A percentile compares a stretch with the other conserved stretches of the same genome.
Evolutionary conservation across 2,888 invertebrate species (phyloP).

Genomic region (Drosophila sordidula): DNA sequence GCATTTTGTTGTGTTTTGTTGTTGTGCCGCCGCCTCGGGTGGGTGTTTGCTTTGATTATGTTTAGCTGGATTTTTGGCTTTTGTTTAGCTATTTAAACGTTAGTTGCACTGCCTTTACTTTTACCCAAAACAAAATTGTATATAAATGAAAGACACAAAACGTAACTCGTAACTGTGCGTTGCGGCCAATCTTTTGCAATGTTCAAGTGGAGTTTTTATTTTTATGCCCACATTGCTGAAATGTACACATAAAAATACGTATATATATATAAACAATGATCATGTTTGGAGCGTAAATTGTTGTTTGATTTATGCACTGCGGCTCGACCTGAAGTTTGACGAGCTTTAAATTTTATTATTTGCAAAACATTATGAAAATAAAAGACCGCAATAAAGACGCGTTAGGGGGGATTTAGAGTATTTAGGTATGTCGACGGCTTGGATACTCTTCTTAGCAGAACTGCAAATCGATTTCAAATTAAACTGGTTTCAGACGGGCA

Average conservation of each 20-base stretch:
- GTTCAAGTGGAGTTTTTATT: conserved; percentile 49
- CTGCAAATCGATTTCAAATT: no score
- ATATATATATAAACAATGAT: conserved; percentile 54
- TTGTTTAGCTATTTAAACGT: conserved; percentile 61
- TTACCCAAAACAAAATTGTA: conserved; percentile 32
- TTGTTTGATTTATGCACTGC: conserved; percentile 58
- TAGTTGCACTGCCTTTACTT: conserved; percentile 66
- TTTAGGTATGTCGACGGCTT: neutral
- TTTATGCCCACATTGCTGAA: conserved; percentile 77
- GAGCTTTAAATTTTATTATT: conserved; percentile 39
- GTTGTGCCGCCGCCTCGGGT: conserved; percentile 34
- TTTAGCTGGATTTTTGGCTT: conserved; percentile 53
- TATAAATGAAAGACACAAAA: conserved; percentile 13
- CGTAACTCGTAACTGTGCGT: conserved; percentile 47
- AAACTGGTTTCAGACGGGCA: no score
- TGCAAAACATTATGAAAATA: conserved; percentile 19
- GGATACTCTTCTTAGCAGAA: neutral
- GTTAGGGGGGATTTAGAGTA: neutral
- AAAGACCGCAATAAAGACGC: neutral
- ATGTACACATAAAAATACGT: conserved; percentile 41
- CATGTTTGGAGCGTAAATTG: conserved; percentile 61
- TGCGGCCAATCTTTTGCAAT: conserved; percentile 68
- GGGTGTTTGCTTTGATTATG: conserved; percentile 51
- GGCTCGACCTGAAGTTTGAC: conserved; percentile 56
- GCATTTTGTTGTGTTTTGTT: conserved; percentile 61